Percentiles rank a stretch among this genome's conserved stretches.
Evolutionary conservation across 2,797 vertebrate species (phyloP).

Genomic region (Varecia variegata): DNA sequence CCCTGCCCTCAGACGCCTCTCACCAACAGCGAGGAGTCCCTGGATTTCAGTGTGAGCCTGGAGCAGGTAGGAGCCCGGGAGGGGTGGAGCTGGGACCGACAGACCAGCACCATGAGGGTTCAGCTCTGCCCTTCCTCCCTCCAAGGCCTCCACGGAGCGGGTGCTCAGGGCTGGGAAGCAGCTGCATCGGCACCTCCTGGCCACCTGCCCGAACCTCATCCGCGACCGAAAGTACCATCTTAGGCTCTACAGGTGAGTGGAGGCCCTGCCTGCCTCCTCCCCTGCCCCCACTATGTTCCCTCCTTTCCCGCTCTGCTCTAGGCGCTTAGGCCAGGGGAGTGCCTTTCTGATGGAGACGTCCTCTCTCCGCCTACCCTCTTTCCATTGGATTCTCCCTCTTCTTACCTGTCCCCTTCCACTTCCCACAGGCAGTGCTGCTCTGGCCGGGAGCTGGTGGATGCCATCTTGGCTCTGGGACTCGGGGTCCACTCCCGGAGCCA

Average conservation of each 20-base stretch:
- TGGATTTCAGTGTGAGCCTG: conserved; percentile 85
- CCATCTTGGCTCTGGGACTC: conserved; percentile 88
- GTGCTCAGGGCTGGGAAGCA: conserved; percentile 91
- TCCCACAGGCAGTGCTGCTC: conserved; percentile 91
- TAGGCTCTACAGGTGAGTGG: conserved; percentile 91
- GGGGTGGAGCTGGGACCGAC: neutral
- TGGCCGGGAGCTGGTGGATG: conserved; percentile 94
- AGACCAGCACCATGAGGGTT: neutral
- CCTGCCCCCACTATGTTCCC: neutral
- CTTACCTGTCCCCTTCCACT: neutral
- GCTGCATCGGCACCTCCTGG: conserved; percentile 86
- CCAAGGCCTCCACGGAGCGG: conserved; percentile 91
- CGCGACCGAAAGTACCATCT: conserved; percentile 95
- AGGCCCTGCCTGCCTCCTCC: neutral
- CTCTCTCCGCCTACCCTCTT: neutral
- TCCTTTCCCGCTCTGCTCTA: neutral
- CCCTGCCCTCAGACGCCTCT: conserved; percentile 89
- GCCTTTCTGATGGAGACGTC: neutral
- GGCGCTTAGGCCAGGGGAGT: neutral
- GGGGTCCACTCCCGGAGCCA: conserved; percentile 90
- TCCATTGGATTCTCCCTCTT: neutral
- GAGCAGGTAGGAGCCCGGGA: conserved; percentile 87
- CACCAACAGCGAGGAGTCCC: conserved; percentile 84
- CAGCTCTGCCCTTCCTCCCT: neutral
- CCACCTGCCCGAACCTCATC: conserved; percentile 88